These are phyloP conservation scores for Ovis canadensis DNA, from an alignment of 2,113 vertebrate genomes.

Conservation along the genomic window DNA sequence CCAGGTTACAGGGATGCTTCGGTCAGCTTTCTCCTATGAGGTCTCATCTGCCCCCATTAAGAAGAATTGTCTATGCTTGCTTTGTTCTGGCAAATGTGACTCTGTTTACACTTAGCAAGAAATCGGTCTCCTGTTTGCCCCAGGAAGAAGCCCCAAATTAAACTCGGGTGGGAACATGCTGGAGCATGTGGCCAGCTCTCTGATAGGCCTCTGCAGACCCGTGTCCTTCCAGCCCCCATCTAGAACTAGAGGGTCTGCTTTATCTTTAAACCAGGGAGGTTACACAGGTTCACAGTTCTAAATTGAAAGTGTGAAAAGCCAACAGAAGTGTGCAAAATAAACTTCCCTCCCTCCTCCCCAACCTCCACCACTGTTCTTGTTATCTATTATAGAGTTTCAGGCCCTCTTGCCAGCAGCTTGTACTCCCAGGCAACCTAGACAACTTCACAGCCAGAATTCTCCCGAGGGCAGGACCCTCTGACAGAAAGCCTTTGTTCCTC, in stretches of 20 bases:
- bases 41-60: background rate
- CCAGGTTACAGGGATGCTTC: rapidly evolving
- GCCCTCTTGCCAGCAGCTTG: background rate
- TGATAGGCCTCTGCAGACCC: background rate
- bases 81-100: background rate
- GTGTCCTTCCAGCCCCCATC: background rate
- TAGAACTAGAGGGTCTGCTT: background rate
- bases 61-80: background rate
- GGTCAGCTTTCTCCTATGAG: background rate
- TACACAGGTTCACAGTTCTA: background rate
- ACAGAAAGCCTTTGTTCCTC: background rate
- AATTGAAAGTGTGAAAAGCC: background rate
- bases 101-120: background rate
- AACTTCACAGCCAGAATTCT: background rate
- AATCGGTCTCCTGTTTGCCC: background rate
- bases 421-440: background rate
- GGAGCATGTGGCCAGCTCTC: background rate
- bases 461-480: background rate
- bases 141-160: background rate
- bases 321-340: background rate
- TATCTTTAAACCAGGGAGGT: background rate
- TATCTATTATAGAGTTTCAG: background rate
- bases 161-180: background rate
- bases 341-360: background rate
- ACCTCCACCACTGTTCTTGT: background rate